These are phyloP conservation scores for Fregata magnificens DNA, from an alignment of 2,113 vertebrate genomes.

Conservation along the genomic window DNA sequence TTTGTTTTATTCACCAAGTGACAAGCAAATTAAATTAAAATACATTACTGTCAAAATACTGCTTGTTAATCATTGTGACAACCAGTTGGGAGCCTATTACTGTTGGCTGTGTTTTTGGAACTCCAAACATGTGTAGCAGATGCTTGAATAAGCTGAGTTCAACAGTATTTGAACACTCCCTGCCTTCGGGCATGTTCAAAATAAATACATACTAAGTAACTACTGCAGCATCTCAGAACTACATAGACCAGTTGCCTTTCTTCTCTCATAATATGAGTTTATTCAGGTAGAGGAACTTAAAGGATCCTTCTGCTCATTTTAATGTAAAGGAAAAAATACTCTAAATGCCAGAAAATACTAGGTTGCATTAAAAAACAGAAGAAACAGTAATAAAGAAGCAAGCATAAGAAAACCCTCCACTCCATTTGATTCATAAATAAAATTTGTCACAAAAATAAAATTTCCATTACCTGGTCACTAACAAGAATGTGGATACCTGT, in stretches of 20 bases:
- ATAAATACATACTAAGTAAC: background rate
- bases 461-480: slow-evolving; percentile 86
- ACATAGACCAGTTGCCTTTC: background rate
- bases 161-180: background rate
- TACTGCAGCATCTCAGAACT: background rate
- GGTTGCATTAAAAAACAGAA: background rate
- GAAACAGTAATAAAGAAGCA: background rate
- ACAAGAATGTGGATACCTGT: slow-evolving; percentile 93
- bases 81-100: background rate
- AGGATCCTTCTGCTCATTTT: background rate
- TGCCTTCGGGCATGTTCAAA: background rate
- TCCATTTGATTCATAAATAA: background rate
- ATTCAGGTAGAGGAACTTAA: background rate
- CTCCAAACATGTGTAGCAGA: background rate
- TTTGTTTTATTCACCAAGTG: background rate
- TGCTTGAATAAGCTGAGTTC: background rate
- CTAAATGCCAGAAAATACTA: background rate
- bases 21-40: background rate
- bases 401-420: background rate
- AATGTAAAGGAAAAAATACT: background rate
- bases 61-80: background rate
- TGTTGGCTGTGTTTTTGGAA: background rate
- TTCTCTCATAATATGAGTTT: background rate
- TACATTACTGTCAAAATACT: background rate
- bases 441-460: background rate